Evolutionary conservation across 2,888 invertebrate species (phyloP).

Genomic region (Drosophila neutralis): DNA sequence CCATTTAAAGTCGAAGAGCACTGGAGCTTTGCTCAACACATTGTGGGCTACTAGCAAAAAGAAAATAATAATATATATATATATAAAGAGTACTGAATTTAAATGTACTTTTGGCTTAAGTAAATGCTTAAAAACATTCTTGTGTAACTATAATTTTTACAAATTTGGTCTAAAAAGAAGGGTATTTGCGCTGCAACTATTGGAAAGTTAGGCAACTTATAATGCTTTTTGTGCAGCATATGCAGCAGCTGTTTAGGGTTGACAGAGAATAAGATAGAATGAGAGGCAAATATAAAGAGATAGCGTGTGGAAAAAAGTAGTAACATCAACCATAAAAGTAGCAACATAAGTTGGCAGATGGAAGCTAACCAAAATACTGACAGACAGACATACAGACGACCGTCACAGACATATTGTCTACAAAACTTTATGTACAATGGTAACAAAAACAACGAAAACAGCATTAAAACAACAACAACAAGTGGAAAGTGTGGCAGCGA

Average conservation of each 20-base stretch:
- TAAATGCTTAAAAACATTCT: neutral
- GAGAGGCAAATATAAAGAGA: conserved; percentile 15
- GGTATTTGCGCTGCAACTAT: conserved; percentile 7
- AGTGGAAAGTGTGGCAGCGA: conserved; percentile 44
- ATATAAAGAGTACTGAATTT: neutral
- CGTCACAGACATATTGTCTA: conserved; percentile 71
- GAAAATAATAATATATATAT: neutral
- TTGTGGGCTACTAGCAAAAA: neutral
- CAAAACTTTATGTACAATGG: conserved; percentile 72
- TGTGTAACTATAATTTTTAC: neutral
- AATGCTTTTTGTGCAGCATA: conserved; percentile 43
- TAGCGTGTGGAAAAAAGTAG: conserved; percentile 51
- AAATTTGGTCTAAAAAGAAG: neutral
- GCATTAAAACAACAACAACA: conserved; percentile 38
- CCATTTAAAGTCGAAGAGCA: conserved; percentile 9
- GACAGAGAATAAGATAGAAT: conserved; percentile 9
- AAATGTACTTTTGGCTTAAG: neutral
- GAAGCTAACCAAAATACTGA: conserved; percentile 54
- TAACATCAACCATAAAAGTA: conserved; percentile 78
- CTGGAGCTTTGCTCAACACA: neutral
- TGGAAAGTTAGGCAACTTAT: neutral
- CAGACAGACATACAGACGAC: conserved; percentile 46
- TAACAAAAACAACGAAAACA: conserved; percentile 27
- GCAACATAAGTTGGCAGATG: conserved; percentile 77
- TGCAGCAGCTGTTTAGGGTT: conserved; percentile 48